Evolutionary conservation across 2,888 invertebrate species (phyloP).

Genomic region (Plagodis pulveraria): DNA sequence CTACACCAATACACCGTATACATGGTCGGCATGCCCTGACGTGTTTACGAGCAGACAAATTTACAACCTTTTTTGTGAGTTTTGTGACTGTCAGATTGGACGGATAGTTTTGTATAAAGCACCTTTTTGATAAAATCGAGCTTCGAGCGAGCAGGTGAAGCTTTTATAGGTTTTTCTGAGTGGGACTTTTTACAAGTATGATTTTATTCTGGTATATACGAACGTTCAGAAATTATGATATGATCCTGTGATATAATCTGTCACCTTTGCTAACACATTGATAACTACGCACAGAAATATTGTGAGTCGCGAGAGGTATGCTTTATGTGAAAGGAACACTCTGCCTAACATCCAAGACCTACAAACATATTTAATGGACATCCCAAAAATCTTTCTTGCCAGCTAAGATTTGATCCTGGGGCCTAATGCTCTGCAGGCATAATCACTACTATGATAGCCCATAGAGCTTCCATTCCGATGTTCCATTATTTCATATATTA

Average conservation of each 20-base stretch:
- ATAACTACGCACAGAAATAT: too few relatives aligned
- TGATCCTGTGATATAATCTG: background rate
- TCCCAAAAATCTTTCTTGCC: too few relatives aligned
- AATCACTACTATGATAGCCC: too few relatives aligned
- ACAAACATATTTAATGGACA: too few relatives aligned
- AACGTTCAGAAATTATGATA: background rate
- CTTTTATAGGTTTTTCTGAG: slow-evolving; percentile 23
- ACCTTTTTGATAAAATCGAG: slow-evolving; percentile 30
- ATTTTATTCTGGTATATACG: background rate
- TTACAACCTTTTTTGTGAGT: slow-evolving; percentile 26
- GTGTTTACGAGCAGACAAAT: slow-evolving; percentile 31
- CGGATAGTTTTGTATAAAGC: slow-evolving; percentile 32
- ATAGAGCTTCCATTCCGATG: too few relatives aligned
- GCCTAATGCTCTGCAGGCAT: too few relatives aligned
- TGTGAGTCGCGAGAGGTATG: too few relatives aligned
- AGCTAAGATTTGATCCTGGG: too few relatives aligned
- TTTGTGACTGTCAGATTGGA: slow-evolving; percentile 31
- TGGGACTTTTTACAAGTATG: slow-evolving; percentile 7
- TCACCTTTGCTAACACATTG: too few relatives aligned
- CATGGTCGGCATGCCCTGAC: slow-evolving; percentile 21
- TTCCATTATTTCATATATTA: too few relatives aligned
- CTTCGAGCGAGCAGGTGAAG: slow-evolving; percentile 11
- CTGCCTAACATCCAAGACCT: too few relatives aligned
- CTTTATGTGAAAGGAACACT: too few relatives aligned
- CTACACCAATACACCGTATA: slow-evolving; percentile 4